These are phyloP conservation scores for Mercenaria mercenaria DNA, from an alignment of 1,140 invertebrate genomes.

Conservation along the genomic window DNA sequence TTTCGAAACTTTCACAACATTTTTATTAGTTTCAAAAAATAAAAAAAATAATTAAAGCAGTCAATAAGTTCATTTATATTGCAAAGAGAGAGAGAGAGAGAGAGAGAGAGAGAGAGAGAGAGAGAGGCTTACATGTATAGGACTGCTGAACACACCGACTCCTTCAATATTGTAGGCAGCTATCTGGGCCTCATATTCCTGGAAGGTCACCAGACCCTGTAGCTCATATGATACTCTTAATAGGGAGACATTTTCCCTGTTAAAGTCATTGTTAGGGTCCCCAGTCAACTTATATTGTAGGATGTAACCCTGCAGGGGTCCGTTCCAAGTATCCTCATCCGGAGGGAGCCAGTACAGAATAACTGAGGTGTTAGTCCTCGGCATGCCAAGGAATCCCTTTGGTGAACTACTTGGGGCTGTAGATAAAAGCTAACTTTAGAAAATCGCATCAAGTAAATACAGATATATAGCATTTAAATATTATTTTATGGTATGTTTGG, in stretches of 20 bases:
- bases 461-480: too few relatives aligned
- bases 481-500: too few relatives aligned
- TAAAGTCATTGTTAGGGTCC: conserved; percentile 91
- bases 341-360: conserved; percentile 99
- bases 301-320: conserved; percentile 96
- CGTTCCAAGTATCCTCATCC: conserved; percentile 96
- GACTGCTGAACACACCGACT: conserved; percentile 95
- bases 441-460: too few relatives aligned
- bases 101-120: too few relatives aligned
- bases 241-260: conserved; percentile 91
- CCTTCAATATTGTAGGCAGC: conserved; percentile 99
- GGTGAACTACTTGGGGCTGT: conserved; percentile 83
- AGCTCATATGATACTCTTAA: conserved; percentile 69
- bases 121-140: too few relatives aligned
- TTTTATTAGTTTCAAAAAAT: too few relatives aligned
- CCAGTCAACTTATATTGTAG: conserved; percentile 96
- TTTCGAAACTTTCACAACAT: too few relatives aligned
- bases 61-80: too few relatives aligned
- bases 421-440: conserved; percentile 60
- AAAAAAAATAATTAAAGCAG: too few relatives aligned
- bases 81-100: too few relatives aligned
- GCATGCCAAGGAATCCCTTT: conserved; percentile 77
- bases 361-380: conserved; percentile 91
- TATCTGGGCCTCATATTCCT: conserved; percentile 98
- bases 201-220: conserved; percentile 76